Conservation (phyloP, 2,888 invertebrate genomes). For the Stramonita haemastoma region DNA sequence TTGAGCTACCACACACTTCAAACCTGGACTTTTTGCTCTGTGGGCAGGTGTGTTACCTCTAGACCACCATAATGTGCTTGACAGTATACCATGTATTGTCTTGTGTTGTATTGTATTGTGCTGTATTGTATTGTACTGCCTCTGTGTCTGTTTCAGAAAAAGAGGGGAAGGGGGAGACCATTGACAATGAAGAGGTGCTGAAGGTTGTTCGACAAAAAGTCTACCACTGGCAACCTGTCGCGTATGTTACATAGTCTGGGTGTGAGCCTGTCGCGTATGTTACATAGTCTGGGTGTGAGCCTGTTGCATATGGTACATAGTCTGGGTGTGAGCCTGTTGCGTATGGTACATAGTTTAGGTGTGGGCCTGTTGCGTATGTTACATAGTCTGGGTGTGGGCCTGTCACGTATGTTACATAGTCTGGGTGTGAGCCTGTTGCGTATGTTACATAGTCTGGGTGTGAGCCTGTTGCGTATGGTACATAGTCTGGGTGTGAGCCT, state of each 20-base stretch:
- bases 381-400: too few species aligned
- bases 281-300: not conserved
- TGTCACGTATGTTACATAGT: too few species aligned
- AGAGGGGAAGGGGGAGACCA: constrained; percentile 37
- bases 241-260: constrained; percentile 62
- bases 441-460: too few species aligned
- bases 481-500: too few species aligned
- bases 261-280: constrained; percentile 77
- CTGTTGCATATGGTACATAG: constrained; percentile 77
- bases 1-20: not conserved
- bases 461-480: too few species aligned
- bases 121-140: not conserved
- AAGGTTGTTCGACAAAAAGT: constrained; percentile 67
- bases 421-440: too few species aligned
- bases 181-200: constrained; percentile 41
- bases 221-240: constrained; percentile 87
- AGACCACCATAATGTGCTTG: not conserved
- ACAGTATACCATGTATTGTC: not conserved
- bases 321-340: constrained; percentile 76
- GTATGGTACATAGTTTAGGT: constrained; percentile 48
- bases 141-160: constrained; percentile 33
- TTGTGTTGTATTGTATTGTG: not conserved
- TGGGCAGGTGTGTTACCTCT: not conserved
- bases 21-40: not conserved
- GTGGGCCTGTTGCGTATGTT: too few species aligned